Evolutionary conservation across 2,888 invertebrate species (phyloP), one percentile per base, ranked within the genome.

Genomic region (Ellobium chinense): DNA sequence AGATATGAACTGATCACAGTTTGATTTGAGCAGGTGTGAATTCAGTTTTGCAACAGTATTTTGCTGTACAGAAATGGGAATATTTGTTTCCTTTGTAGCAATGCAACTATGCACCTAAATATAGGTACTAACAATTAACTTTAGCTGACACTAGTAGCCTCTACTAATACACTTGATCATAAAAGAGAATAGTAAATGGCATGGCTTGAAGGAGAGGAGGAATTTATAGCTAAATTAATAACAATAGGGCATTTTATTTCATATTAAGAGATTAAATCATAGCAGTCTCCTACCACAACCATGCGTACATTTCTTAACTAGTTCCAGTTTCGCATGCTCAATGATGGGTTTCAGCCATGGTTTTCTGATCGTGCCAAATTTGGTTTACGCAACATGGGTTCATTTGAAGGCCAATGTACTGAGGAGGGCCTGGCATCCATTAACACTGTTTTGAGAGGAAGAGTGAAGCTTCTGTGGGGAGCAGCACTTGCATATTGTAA

Each of bases 341-440:
- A 92, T 84, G 92, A 92, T 84, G 92, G 92, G 21, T 83, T 91
- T 5, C 92, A 92, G 85, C 91, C 91, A 0, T 92, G 92, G 92
- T 92, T 88, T 83, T 88, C 90, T 24, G 91, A 91, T 75, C 82
- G 92, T 27, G 86, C 87, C 62, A 85, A 87, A 73, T 92, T 92
- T 84, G 91, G 91, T 62, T 81, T 92, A 63, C 85, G 89, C 1
- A 82, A 87, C 21, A 72, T 87, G 58, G 83, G 85, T 0, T 84
- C 88, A 31, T 82, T 89, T 60, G 91, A 92, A 77, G 86, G 87
- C 37, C 81, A 89, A 81, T 87, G 89, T 60, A 87, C 91, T 34
- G 92, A 92, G 80, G 92, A 92, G 80, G 92, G 92, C 3, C 84
- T 92, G 27, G 92, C 92, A 12, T 85, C 91, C 36, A 85, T 92